These are phyloP conservation scores for Saxidomus purpurata DNA, from an alignment of 1,140 invertebrate genomes.

Conservation along the genomic window DNA sequence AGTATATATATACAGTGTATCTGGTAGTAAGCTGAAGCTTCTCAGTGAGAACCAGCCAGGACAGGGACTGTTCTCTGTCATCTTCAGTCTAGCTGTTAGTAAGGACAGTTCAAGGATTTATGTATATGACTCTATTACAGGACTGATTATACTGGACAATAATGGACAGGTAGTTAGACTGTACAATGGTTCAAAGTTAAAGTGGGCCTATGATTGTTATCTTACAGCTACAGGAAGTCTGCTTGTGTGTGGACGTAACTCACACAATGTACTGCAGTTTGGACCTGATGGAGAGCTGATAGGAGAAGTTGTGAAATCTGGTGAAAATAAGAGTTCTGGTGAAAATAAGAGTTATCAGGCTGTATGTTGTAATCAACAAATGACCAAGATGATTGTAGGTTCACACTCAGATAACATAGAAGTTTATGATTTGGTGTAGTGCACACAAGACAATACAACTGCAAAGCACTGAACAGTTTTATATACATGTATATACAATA, in stretches of 20 bases:
- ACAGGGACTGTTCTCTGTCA: background rate
- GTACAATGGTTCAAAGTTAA: background rate
- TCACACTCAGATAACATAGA: background rate
- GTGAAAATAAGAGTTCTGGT: too few species aligned
- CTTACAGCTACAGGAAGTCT: background rate
- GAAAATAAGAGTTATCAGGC: background rate
- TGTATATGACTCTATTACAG: background rate
- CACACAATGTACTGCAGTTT: constrained; percentile 4
- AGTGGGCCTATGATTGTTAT: background rate
- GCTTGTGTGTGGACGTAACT: background rate
- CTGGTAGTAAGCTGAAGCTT: background rate
- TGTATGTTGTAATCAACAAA: background rate
- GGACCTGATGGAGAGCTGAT: background rate
- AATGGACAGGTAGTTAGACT: background rate
- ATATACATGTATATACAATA: too few species aligned
- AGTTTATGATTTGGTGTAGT: background rate
- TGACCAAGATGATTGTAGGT: background rate
- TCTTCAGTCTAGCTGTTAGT: background rate
- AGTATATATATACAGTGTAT: constrained; percentile 1
- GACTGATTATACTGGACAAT: background rate
- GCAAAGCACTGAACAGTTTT: too few species aligned
- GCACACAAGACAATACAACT: too few species aligned
- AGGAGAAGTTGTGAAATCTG: background rate
- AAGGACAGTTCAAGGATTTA: background rate
- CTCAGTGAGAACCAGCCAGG: background rate